Evolutionary conservation across 2,888 invertebrate genomes (phyloP).

Genomic region (Dryomyza anilis): DNA sequence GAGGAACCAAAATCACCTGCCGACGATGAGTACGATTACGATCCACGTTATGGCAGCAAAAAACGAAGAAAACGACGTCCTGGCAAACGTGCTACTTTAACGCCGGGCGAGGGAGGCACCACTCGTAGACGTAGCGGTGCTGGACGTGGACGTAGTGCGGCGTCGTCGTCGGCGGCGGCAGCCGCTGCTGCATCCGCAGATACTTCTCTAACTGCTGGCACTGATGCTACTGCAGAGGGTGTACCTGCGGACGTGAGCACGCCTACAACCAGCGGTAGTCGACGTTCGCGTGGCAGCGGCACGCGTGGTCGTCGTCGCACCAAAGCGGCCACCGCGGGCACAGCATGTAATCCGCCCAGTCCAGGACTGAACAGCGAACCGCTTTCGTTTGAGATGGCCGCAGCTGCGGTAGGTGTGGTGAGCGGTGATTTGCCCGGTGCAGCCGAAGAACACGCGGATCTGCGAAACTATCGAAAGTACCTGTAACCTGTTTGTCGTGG

Average conservation of each 20-base stretch:
- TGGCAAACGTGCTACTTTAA: constrained; percentile 49
- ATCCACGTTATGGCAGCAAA: constrained; percentile 63
- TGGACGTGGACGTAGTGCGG: constrained; percentile 31
- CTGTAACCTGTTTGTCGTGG: constrained; percentile 48
- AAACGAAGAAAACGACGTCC: constrained; percentile 60
- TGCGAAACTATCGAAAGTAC: constrained; percentile 61
- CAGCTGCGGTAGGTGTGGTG: constrained; percentile 55
- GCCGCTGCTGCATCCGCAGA: constrained; percentile 24
- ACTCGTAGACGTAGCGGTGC: constrained; percentile 50
- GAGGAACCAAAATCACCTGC: constrained; percentile 91
- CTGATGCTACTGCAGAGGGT: constrained; percentile 33
- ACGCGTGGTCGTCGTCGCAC: constrained; percentile 51
- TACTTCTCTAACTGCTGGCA: constrained; percentile 30
- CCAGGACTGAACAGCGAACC: constrained; percentile 57
- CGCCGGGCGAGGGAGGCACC: constrained; percentile 42
- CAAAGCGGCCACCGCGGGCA: constrained; percentile 39
- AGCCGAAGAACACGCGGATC: constrained; percentile 52
- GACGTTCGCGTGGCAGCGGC: constrained; percentile 49
- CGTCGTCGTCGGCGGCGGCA: constrained; percentile 8
- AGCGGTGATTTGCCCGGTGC: constrained; percentile 41
- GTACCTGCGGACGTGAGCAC: constrained; percentile 33
- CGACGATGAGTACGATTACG: constrained; percentile 92
- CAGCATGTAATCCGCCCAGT: constrained; percentile 51
- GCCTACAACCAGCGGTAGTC: constrained; percentile 40
- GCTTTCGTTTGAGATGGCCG: constrained; percentile 60